Conservation (phyloP, 2,113 vertebrate genomes). For the Mobula birostris region DNA sequence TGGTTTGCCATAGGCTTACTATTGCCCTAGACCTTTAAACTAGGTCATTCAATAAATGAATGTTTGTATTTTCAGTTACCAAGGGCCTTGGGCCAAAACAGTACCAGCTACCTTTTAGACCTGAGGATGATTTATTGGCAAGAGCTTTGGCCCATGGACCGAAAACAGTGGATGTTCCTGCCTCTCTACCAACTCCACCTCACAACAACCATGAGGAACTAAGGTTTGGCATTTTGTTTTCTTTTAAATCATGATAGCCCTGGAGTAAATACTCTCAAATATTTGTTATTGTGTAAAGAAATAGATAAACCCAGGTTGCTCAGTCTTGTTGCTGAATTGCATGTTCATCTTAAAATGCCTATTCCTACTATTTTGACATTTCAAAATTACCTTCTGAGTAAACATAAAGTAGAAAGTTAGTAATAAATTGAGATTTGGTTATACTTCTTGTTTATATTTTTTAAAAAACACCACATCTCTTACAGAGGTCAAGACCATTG, state of each 20-base stretch:
- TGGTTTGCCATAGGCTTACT: background rate
- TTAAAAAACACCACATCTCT: background rate
- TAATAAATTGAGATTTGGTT: background rate
- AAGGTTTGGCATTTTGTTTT: constrained; percentile 55
- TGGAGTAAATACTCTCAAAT: background rate
- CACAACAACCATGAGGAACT: constrained; percentile 95
- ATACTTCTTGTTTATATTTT: background rate
- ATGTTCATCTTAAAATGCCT: background rate
- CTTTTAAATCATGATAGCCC: background rate
- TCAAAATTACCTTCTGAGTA: background rate
- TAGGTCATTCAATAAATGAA: background rate
- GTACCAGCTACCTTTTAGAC: constrained; percentile 76
- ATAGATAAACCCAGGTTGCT: background rate
- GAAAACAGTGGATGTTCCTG: constrained; percentile 86
- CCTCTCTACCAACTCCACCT: constrained; percentile 89
- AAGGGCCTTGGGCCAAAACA: constrained; percentile 82
- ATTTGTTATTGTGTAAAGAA: background rate
- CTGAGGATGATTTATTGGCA: constrained; percentile 72
- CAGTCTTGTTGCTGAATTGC: background rate
- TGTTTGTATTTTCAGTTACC: constrained; percentile 59
- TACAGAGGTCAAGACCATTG: constrained; percentile 72
- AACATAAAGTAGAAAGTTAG: background rate
- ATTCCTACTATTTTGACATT: too few species aligned
- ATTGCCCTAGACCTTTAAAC: background rate
- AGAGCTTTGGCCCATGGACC: constrained; percentile 73